Base-by-base conservation (phyloP, 2,888 invertebrate species). In the Crossocerus cetratus region DNA sequence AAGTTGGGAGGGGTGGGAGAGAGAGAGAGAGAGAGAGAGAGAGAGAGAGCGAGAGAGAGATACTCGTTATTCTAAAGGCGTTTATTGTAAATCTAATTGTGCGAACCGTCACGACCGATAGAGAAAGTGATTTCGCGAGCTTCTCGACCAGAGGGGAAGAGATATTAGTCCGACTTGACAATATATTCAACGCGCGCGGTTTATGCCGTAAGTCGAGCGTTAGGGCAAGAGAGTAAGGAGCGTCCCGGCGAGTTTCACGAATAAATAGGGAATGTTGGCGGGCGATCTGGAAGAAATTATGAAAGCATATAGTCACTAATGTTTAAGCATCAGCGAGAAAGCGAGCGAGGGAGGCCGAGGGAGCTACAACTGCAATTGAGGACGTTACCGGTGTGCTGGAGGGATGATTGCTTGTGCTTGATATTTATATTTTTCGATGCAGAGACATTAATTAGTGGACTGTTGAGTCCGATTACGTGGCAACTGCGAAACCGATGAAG, bases 361-460 rank as follows among this genome's bases (percentile, higher is more conserved):
- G 13, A 49, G 49, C 14, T 14, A 49, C 16, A 3, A 32, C 8
- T 0, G 32, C 20, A 57, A 69, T 68, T 5, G 55, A 58, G 18
- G 22, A 57, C 54, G 44, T 57, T 53, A 44, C 62, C 44, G 55
- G 58, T 71, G 67, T 69, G 62, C 63, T 45, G 60, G 72, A 78
- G 77, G 65, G 80, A 76, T 85, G 85, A 84, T 82, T 82, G 86
- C 85, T 87, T 87, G 82, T 83, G 87, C 87, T 89, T 88, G 80
- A 87, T 86, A 87, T 86, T 87, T 87, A 88, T 86, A 86, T 89
- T 89, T 88, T 87, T 87, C 81, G 70, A 83, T 76, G 71, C 72
- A 78, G 80, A 82, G 78, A 79, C 81, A 75, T 82, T 84, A 32
- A 83, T 84, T 85, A 83, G 81, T 78, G 81, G 81, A 11, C 74